Percentiles rank a stretch among this genome's conserved stretches.
Conservation (phyloP, 2,797 vertebrate genomes). For the Gallinago solitaria region DNA sequence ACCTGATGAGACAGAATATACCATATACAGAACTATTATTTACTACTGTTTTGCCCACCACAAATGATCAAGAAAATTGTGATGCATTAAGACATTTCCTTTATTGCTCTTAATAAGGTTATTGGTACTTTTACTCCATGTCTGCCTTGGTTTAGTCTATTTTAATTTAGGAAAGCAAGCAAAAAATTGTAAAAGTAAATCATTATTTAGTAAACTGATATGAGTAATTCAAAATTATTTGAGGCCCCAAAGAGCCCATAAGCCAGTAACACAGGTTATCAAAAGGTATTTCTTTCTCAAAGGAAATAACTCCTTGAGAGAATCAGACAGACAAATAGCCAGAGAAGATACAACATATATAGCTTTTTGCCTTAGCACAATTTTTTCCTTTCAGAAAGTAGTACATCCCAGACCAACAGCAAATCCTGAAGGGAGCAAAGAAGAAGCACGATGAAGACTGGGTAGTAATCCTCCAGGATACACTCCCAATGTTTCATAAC, state of each 20-base stretch:
- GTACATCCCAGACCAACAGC: background rate
- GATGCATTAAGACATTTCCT: background rate
- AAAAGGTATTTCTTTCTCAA: background rate
- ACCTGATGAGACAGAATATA: background rate
- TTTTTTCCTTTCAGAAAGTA: background rate
- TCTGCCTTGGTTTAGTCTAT: background rate
- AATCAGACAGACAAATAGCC: background rate
- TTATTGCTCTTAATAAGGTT: background rate
- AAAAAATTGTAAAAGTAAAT: background rate
- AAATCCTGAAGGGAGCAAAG: background rate
- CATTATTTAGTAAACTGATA: background rate
- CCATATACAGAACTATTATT: background rate
- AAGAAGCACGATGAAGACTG: background rate
- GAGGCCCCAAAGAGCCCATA: background rate
- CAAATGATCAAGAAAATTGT: background rate
- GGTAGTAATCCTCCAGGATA: background rate
- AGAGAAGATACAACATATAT: background rate
- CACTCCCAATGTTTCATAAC: background rate
- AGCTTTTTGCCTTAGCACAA: background rate
- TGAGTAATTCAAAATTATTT: background rate
- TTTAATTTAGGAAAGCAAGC: background rate
- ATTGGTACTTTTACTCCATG: background rate
- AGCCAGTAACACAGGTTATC: background rate
- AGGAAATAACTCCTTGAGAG: background rate
- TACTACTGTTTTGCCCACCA: background rate